Evolutionary conservation across 1,140 invertebrate genomes (phyloP), one percentile per base, ranked within the genome.

Genomic region (Platyura marginata): DNA sequence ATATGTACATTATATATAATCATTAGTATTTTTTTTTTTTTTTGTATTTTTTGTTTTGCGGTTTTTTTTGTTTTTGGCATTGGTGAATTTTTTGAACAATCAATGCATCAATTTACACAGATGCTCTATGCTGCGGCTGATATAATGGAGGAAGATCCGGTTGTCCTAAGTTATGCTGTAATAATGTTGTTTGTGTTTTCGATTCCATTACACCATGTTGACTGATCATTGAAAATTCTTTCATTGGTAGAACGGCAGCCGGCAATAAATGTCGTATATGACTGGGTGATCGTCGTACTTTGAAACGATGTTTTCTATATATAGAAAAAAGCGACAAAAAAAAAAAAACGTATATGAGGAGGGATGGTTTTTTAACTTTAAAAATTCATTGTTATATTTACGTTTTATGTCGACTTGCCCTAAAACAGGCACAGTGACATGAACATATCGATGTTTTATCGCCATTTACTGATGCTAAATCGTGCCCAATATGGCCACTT

Each of bases 381-480:
- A n/a, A n/a, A n/a, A n/a, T n/a, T n/a, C n/a, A n/a, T n/a, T n/a
- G n/a, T 38, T 9, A 38, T 38, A 38, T 18, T 38, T 18, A 38
- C 36, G 4, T 38, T 38, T 38, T 38, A 3, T 72, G 71, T 47
- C 68, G 67, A 54, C 65, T 70, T 47, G 70, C 71, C 52, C 69
- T 71, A 56, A 73, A 75, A 48, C 75, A 75, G 50, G 79, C 77
- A 62, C 85, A 89, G 42, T 75, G 79, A 62, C 83, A 88, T 44
- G 77, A 81, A 64, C 83, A 89, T 44, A 87, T 82, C 32, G 81
- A 86, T 29, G 74, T 67, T 57, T 83, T 78, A 51, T 76, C 70
- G 47, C 56, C 57, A 53, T 65, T 70, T 40, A 75, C 56, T 42
- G 74, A 78, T 51, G 70, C 69, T 43, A 65, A 52, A 19, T 69